Percentiles rank a stretch among this genome's conserved stretches.
These are phyloP conservation scores for Tinea semifulvella DNA, from an alignment of 2,888 invertebrate species.

Conservation along the genomic window DNA sequence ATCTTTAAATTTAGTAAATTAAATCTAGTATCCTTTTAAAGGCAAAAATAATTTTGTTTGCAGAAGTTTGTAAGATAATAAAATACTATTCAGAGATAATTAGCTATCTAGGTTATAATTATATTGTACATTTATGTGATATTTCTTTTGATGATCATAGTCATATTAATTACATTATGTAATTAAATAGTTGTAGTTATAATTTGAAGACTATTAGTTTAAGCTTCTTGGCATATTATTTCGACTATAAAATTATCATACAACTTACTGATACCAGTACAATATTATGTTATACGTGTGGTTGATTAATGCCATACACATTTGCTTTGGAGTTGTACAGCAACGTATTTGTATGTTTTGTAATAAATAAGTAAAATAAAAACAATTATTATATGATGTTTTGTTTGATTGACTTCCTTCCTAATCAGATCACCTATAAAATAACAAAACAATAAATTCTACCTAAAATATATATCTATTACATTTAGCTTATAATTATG, in stretches of 20 bases:
- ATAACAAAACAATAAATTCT: too few species aligned
- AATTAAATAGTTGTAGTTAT: constrained; percentile 2
- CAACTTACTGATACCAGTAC: constrained; percentile 5
- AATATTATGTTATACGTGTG: not conserved
- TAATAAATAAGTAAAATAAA: constrained; percentile 49
- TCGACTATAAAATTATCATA: not conserved
- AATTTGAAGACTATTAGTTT: constrained; percentile 9
- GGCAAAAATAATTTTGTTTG: too few species aligned
- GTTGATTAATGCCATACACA: constrained; percentile 15
- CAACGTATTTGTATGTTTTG: constrained; percentile 58
- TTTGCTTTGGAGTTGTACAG: constrained; percentile 50
- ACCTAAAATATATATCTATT: too few species aligned
- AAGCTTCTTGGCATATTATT: not conserved
- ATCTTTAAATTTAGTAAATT: too few species aligned
- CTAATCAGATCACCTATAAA: too few species aligned
- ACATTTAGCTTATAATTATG: too few species aligned
- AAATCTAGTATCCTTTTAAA: too few species aligned
- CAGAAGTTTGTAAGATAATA: too few species aligned
- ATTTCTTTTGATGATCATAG: constrained; percentile 2
- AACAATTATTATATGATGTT: constrained; percentile 18
- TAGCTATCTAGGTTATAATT: constrained; percentile 9
- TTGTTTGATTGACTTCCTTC: too few species aligned
- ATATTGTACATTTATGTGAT: constrained; percentile 9
- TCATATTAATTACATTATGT: constrained; percentile 9
- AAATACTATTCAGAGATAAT: not conserved